These are phyloP conservation scores for Aspidoscelis tigris DNA, from an alignment of 2,113 vertebrate genomes.

Conservation along the genomic window DNA sequence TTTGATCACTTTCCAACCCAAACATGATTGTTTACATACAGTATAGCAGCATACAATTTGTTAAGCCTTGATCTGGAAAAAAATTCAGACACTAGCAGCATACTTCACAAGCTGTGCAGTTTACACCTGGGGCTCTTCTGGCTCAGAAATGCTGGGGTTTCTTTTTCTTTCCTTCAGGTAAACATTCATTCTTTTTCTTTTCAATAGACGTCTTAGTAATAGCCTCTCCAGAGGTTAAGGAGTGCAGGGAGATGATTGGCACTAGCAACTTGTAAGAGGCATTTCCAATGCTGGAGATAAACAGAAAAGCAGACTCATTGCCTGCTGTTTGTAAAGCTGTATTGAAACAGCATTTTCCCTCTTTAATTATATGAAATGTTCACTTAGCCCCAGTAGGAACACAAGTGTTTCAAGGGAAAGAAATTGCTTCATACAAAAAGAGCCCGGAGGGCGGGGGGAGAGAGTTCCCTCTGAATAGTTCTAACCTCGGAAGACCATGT, in stretches of 20 bases:
- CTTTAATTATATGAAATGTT: conserved; percentile 36
- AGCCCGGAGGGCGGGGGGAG: conserved; percentile 2
- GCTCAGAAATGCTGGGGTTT: conserved; percentile 48
- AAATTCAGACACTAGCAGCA: conserved; percentile 42
- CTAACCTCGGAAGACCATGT: background rate
- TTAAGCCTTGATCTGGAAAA: conserved; percentile 50
- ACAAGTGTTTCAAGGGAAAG: conserved; percentile 49
- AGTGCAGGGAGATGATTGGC: conserved; percentile 47
- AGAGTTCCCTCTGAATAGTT: background rate
- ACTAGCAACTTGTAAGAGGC: conserved; percentile 45
- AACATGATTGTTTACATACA: conserved; percentile 54
- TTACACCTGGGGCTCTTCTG: conserved; percentile 52
- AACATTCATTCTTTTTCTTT: conserved; percentile 49
- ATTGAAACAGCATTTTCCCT: conserved; percentile 49
- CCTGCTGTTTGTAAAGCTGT: conserved; percentile 64
- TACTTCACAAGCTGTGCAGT: conserved; percentile 52
- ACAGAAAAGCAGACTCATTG: conserved; percentile 44
- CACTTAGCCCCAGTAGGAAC: conserved; percentile 19
- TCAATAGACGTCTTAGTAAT: conserved; percentile 54
- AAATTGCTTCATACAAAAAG: conserved; percentile 36
- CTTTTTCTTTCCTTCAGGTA: conserved; percentile 46
- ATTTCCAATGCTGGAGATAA: conserved; percentile 50
- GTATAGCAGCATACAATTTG: conserved; percentile 35
- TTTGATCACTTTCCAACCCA: conserved; percentile 71
- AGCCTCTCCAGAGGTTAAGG: conserved; percentile 53